phyloP scores from a whole-genome alignment of 2,888 invertebrate species.

The Noctua comes region DNA sequence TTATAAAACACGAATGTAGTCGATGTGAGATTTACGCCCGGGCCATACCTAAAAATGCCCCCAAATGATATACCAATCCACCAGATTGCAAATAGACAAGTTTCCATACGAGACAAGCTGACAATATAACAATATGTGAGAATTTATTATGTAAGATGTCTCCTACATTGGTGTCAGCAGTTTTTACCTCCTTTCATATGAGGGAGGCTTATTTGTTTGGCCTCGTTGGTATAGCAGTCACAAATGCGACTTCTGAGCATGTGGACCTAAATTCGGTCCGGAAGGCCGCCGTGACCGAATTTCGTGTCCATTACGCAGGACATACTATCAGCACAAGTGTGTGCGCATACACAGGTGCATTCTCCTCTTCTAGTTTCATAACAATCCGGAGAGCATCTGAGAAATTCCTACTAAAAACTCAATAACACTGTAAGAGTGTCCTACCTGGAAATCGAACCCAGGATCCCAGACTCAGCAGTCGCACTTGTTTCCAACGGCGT shows the following conservation, averaged over 20 bases:
- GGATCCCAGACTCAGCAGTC: neutral
- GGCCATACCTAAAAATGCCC: neutral
- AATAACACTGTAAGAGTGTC: too few species aligned
- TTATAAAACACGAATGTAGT: too few species aligned
- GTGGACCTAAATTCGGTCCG: neutral
- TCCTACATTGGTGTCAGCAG: constrained; percentile 7
- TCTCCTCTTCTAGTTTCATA: neutral
- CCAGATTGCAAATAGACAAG: constrained; percentile 15
- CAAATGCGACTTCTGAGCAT: too few species aligned
- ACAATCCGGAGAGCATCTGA: neutral
- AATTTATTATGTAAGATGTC: constrained; percentile 42
- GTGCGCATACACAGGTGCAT: neutral
- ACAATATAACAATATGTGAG: constrained; percentile 52
- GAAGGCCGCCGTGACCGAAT: neutral
- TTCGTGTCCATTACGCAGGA: neutral
- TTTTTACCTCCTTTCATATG: neutral
- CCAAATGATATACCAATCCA: constrained; percentile 1
- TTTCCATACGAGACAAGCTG: constrained; percentile 9
- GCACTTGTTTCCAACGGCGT: neutral
- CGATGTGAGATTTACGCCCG: too few species aligned
- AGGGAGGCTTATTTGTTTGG: neutral
- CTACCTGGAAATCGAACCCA: neutral
- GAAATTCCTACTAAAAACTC: too few species aligned
- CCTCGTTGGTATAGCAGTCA: neutral
- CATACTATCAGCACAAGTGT: neutral